These are phyloP conservation scores for Antheraea mylitta DNA, from an alignment of 1,140 invertebrate genomes.

Conservation along the genomic window DNA sequence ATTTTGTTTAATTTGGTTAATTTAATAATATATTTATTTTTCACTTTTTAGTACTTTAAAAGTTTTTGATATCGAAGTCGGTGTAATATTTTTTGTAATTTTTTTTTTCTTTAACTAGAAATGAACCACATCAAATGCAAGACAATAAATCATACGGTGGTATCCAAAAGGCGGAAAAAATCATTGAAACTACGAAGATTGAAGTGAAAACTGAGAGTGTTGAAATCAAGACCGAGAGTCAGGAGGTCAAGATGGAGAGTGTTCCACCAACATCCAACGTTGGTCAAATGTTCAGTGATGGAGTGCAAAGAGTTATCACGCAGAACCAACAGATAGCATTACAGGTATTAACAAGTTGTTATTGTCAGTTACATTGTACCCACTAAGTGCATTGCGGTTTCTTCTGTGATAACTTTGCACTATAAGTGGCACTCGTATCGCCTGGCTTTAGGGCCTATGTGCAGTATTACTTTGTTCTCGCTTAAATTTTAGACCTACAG, in stretches of 20 bases:
- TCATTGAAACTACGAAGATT: slow-evolving; percentile 45
- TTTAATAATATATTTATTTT: too few species aligned
- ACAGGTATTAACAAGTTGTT: slow-evolving; percentile 36
- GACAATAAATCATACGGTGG: slow-evolving; percentile 51
- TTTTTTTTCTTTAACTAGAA: slow-evolving; percentile 28
- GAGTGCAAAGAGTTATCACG: slow-evolving; percentile 52
- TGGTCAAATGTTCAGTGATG: slow-evolving; percentile 49
- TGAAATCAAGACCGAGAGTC: slow-evolving; percentile 46
- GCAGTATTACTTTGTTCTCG: too few species aligned
- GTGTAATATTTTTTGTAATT: too few species aligned
- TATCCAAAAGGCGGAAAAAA: slow-evolving; percentile 29
- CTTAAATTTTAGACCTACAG: too few species aligned
- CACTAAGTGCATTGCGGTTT: too few species aligned
- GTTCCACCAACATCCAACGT: slow-evolving; percentile 26
- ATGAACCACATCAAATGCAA: slow-evolving; percentile 49
- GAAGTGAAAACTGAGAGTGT: slow-evolving; percentile 53
- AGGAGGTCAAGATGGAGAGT: slow-evolving; percentile 42
- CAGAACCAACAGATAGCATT: slow-evolving; percentile 57
- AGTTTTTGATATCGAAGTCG: too few species aligned
- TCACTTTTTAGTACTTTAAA: too few species aligned
- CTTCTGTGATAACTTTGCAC: too few species aligned
- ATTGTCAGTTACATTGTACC: not conserved
- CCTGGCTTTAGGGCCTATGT: too few species aligned
- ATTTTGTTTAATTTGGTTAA: too few species aligned
- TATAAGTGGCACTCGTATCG: too few species aligned